Conservation (phyloP, 2,888 invertebrate species). For the Parthenolecanium corni region DNA sequence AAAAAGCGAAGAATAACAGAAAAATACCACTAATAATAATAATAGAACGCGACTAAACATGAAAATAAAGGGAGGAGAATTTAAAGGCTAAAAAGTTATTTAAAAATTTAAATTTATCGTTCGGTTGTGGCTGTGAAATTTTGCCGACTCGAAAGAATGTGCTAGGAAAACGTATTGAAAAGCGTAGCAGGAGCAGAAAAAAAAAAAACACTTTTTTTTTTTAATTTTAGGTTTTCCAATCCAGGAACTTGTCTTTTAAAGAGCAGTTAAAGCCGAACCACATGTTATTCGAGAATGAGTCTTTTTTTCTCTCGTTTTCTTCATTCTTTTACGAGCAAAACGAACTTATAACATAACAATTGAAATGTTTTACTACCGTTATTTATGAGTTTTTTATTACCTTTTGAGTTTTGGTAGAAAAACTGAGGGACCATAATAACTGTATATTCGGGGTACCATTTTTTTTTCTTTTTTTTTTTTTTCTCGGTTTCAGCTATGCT, state of each 20-base stretch:
- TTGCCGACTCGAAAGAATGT: not conserved
- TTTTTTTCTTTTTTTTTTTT: too few relatives aligned
- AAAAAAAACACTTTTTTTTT: not conserved
- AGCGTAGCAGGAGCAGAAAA: not conserved
- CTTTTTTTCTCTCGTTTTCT: not conserved
- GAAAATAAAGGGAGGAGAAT: too few relatives aligned
- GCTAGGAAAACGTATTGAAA: not conserved
- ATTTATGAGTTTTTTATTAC: conserved; percentile 25
- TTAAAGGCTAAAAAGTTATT: not conserved
- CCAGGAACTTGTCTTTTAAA: conserved; percentile 17
- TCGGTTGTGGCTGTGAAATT: not conserved
- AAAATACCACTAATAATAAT: not conserved
- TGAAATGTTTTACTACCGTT: conserved; percentile 22
- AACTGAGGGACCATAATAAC: not conserved
- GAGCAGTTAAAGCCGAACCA: conserved; percentile 12
- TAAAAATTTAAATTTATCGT: conserved; percentile 11
- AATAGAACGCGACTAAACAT: not conserved
- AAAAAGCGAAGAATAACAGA: conserved; percentile 6
- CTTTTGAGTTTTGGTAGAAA: conserved; percentile 3
- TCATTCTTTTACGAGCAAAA: conserved; percentile 8
- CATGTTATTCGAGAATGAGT: not conserved
- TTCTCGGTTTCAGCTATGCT: too few relatives aligned
- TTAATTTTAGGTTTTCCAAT: conserved; percentile 25
- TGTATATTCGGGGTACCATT: too few relatives aligned
- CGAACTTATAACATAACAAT: conserved; percentile 27